Base-by-base conservation (phyloP, 2,888 invertebrate species). In the Danaus chrysippus region DNA sequence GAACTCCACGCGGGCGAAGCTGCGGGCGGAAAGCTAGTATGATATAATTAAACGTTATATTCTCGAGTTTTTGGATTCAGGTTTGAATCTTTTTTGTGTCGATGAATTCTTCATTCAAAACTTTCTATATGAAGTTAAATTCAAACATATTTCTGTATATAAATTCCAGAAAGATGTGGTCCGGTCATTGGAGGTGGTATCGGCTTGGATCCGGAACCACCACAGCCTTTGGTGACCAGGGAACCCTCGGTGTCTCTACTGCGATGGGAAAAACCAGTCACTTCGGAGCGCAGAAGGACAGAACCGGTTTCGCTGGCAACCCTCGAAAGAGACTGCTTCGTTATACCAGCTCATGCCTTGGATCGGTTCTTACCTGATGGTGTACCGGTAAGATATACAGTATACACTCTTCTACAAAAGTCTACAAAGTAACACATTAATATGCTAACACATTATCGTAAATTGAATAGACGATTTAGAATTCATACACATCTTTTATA, bases 281-380 rank as follows among this genome's bases (percentile, higher is more conserved):
- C 87, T 65, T 83, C 91, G 53, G 82, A 84, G 69, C 83, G 86
- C 5, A 77, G 84, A 42, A 92, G 89, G 61, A 81, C 94, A 56
- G 95, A 95, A 79, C 95, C 95, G 49, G 94, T 95, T 65, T 95
- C 96, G 5, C 91, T 97, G 74, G 94, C 96, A 56, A 95, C 95
- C 56, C 91, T 97, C 75, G 96, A 97, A 86, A 93, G 95, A 76
- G 97, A 97, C 91, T 97, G 97, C 87, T 97, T 97, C 89, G 97
- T 97, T 82, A 97, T 97, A 83, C 97, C 97, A 9, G 95, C 97
- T 57, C 96, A 97, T 74, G 96, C 96, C 80, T 92, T 97, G 74
- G 95, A 96, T 82, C 92, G 97, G 73, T 97, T 97, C 88, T 92
- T 97, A 75, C 97, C 97, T 68, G 96, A 96, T 70, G 97, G 97